phyloP scores from a whole-genome alignment of 2,113 vertebrate species.

The Phylloscopus trochilus region DNA sequence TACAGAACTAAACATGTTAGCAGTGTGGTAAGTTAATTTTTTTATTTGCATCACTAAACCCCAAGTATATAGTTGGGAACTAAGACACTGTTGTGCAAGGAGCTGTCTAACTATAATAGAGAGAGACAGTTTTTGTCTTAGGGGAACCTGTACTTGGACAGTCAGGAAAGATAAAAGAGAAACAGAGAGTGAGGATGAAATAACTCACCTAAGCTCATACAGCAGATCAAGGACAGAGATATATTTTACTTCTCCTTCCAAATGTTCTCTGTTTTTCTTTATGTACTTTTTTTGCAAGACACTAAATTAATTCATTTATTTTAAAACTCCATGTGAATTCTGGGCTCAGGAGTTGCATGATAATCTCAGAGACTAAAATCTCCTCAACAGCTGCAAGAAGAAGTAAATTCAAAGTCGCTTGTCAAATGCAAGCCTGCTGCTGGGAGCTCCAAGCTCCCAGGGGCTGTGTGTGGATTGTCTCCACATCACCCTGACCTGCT shows the following conservation, averaged over 20 bases:
- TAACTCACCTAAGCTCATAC: not conserved
- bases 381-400: conserved; percentile 6
- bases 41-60: not conserved
- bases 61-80: not conserved
- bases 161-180: not conserved
- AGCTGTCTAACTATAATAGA: not conserved
- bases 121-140: not conserved
- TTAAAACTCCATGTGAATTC: not conserved
- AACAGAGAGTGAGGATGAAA: not conserved
- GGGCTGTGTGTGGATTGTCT: not conserved
- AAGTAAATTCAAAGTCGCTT: conserved; percentile 8
- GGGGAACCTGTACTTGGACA: not conserved
- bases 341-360: not conserved
- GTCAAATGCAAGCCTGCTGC: not conserved
- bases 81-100: not conserved
- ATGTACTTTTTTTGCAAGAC: not conserved
- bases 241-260: not conserved
- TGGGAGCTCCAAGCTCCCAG: not conserved
- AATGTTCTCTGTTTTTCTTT: not conserved
- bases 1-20: not conserved
- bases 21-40: not conserved
- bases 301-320: not conserved
- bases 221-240: not conserved
- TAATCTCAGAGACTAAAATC: not conserved
- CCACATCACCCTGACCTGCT: not conserved